phyloP scores from a whole-genome alignment of 2,797 vertebrate species.

The Prionace glauca region DNA sequence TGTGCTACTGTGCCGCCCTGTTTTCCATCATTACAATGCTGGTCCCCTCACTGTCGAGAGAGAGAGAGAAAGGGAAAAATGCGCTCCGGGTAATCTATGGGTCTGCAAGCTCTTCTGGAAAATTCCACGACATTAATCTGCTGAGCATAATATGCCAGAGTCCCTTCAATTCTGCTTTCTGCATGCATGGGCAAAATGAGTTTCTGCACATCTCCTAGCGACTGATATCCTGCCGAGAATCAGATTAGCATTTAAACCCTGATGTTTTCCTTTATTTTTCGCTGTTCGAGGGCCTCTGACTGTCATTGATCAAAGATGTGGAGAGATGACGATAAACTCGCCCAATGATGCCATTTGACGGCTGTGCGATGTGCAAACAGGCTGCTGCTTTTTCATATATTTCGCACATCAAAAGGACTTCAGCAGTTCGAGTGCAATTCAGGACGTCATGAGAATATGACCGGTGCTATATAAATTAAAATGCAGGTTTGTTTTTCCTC shows the following conservation, averaged over 20 bases:
- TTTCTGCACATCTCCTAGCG: neutral
- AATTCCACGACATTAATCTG: neutral
- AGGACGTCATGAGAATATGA: neutral
- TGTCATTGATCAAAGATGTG: constrained; percentile 18
- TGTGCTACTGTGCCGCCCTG: too few relatives aligned
- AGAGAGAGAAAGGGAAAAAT: neutral
- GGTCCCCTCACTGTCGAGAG: neutral
- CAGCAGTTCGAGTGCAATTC: neutral
- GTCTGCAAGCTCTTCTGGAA: neutral
- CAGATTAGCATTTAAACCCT: constrained; percentile 27
- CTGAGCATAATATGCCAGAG: neutral
- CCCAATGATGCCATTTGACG: neutral
- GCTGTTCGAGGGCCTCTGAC: neutral
- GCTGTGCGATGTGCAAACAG: neutral
- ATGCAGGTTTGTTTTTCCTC: neutral
- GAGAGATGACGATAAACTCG: neutral
- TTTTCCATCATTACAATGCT: neutral
- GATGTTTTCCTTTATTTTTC: neutral
- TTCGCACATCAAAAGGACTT: neutral
- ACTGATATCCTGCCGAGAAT: constrained; percentile 22
- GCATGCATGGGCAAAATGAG: constrained; percentile 1
- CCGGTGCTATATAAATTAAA: neutral
- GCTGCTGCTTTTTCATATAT: neutral
- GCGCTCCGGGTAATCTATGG: neutral
- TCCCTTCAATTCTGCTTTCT: neutral